Evolutionary conservation across 1,140 invertebrate species (phyloP).

Genomic region (Anoplophora glabripennis): DNA sequence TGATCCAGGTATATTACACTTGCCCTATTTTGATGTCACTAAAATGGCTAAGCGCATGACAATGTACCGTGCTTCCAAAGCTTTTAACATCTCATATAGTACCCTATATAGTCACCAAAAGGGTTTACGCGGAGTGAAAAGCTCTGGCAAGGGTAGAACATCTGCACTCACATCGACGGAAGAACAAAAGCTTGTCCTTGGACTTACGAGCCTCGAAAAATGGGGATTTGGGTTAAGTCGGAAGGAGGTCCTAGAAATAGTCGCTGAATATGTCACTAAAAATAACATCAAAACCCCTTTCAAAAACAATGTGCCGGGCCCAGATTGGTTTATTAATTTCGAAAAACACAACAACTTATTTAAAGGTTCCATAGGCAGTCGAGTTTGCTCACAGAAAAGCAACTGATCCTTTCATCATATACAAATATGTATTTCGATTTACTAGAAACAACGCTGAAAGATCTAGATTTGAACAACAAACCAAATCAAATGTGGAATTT

Average conservation of each 20-base stretch:
- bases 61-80: not conserved
- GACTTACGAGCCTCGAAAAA: constrained; percentile 37
- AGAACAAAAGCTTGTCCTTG: constrained; percentile 33
- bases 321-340: constrained; percentile 46
- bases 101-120: not conserved
- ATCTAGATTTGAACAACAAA: too few species aligned
- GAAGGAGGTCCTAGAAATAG: constrained; percentile 38
- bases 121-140: not conserved
- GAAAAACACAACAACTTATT: constrained; percentile 37
- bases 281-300: constrained; percentile 42
- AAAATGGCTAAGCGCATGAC: not conserved
- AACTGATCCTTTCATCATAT: too few species aligned
- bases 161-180: not conserved
- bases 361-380: constrained; percentile 9
- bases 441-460: too few species aligned
- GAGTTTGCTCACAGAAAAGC: too few species aligned
- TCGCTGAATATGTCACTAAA: constrained; percentile 33
- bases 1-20: too few species aligned
- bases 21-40: too few species aligned
- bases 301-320: constrained; percentile 43
- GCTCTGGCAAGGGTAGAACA: not conserved
- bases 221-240: constrained; percentile 40
- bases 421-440: too few species aligned
- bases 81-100: not conserved
- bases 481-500: too few species aligned